Conservation (phyloP, 2,113 vertebrate species). For the Reinhardtius hippoglossoides region DNA sequence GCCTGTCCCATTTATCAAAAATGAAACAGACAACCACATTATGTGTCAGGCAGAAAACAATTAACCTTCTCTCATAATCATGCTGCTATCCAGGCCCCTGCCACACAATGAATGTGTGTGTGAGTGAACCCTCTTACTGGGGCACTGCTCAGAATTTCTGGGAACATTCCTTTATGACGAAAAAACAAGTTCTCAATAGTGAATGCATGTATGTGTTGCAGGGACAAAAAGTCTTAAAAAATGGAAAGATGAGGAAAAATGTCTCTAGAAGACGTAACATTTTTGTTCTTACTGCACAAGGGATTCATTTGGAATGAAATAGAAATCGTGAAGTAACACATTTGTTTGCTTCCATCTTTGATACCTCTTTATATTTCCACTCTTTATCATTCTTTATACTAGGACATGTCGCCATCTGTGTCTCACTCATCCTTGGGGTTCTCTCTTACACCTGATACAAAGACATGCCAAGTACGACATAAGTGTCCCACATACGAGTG, state of each 20-base stretch:
- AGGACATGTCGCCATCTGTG: too few species aligned
- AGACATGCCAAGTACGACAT: too few species aligned
- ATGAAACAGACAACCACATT: constrained; percentile 65
- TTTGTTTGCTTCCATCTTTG: too few species aligned
- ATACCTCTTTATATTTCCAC: too few species aligned
- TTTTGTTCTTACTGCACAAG: not conserved
- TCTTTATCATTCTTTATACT: too few species aligned
- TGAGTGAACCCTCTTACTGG: constrained; percentile 17
- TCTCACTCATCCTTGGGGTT: too few species aligned
- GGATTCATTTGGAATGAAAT: too few species aligned
- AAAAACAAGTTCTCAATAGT: constrained; percentile 28
- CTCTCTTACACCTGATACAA: too few species aligned
- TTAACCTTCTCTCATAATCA: constrained; percentile 47
- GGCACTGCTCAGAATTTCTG: constrained; percentile 24
- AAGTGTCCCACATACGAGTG: too few species aligned
- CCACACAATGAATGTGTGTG: constrained; percentile 40
- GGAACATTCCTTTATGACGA: constrained; percentile 38
- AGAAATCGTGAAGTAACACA: too few species aligned
- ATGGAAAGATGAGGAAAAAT: not conserved
- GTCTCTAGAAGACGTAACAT: too few species aligned
- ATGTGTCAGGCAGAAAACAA: constrained; percentile 58
- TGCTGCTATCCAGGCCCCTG: constrained; percentile 17
- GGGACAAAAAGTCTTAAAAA: not conserved
- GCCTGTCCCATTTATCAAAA: constrained; percentile 2
- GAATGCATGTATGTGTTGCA: constrained; percentile 19